Base-by-base conservation (phyloP, 2,888 invertebrate species). In the Volucella inflata region DNA sequence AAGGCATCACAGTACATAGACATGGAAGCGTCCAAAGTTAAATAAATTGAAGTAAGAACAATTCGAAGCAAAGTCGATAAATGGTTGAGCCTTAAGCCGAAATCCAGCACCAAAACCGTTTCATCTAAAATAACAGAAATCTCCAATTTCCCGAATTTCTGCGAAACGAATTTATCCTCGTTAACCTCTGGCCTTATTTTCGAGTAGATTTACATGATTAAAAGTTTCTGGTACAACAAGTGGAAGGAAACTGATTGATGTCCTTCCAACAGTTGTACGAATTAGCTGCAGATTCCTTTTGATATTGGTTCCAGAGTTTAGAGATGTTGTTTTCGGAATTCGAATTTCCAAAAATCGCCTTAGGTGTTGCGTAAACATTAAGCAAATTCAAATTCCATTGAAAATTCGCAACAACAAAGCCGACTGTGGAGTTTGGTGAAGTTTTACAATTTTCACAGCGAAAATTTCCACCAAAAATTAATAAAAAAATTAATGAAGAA, bases 281-380 rank as follows among this genome's bases (percentile, higher is more conserved):
- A 30, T 6, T 6, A 6, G 4, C 30, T 30, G 30, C 0, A 30
- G 6, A 57, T 21, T 70, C n/a, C 55, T 38, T 46, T 48, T 55
- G 44, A 14, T 16, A 53, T 72, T 44, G 9, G 17, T 40, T 60
- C 51, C 16, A 16, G 30, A 6, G 30, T 1, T 30, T 6, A 6
- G 30, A 6, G 16, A 30, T 40, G 48, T 40, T 59, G 51, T 44
- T 16, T 36, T 11, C 14, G n/a, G 44, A 12, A 44, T 44, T 44
- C 44, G 11, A 60, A 51, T 53, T 76, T 68, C 60, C 67, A 76
- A 76, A 36, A 38, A 67, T 38, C 75, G 36, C 65, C 16, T 42
- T 10, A 51, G 71, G 59, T 50, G 71, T 71, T 11, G 40, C 38
- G 46, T 30, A 50, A 72, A 62, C 55, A 57, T 75, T 57, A 42